A percentile compares a stretch with the other conserved stretches of the same genome.
phyloP scores from a whole-genome alignment of 2,888 invertebrate genomes.

The Lycocerus yunnanus region DNA sequence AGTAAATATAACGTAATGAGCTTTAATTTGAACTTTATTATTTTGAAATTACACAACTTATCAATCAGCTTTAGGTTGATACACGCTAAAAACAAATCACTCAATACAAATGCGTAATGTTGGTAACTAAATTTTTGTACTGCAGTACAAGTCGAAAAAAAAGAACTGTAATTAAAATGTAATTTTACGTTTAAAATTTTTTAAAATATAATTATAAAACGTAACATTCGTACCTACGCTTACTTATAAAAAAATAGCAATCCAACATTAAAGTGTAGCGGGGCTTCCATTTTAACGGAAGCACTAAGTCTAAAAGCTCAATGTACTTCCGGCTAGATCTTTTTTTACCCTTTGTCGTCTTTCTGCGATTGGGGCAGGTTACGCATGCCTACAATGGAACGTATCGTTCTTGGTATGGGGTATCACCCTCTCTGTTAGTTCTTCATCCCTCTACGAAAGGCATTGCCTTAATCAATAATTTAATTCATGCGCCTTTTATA shows the following conservation, averaged over 20 bases:
- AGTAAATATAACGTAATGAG: neutral
- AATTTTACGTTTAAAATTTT: neutral
- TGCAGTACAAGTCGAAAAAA: neutral
- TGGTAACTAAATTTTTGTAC: neutral
- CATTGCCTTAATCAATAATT: slow-evolving; percentile 45
- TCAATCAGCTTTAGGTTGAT: slow-evolving; percentile 11
- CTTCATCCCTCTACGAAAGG: slow-evolving; percentile 20
- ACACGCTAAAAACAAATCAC: slow-evolving; percentile 37
- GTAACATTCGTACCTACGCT: neutral
- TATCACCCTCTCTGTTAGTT: slow-evolving; percentile 18
- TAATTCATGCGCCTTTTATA: slow-evolving; percentile 43
- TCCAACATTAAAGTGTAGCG: slow-evolving; percentile 12
- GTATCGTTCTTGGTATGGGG: slow-evolving; percentile 23
- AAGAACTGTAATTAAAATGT: neutral
- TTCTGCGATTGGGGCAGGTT: slow-evolving; percentile 42
- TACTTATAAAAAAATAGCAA: slow-evolving; percentile 4
- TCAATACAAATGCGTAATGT: slow-evolving; percentile 18
- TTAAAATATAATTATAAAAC: neutral
- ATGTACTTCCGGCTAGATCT: slow-evolving; percentile 47
- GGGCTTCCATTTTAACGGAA: slow-evolving; percentile 52
- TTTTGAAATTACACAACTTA: slow-evolving; percentile 23
- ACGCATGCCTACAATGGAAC: slow-evolving; percentile 37
- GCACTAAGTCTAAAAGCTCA: slow-evolving; percentile 52
- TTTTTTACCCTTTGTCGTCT: slow-evolving; percentile 43
- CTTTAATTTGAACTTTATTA: neutral